A percentile compares a stretch with the other conserved stretches of the same genome.
Evolutionary conservation across 2,888 invertebrate genomes (phyloP).

Genomic region (Germaria angustata): DNA sequence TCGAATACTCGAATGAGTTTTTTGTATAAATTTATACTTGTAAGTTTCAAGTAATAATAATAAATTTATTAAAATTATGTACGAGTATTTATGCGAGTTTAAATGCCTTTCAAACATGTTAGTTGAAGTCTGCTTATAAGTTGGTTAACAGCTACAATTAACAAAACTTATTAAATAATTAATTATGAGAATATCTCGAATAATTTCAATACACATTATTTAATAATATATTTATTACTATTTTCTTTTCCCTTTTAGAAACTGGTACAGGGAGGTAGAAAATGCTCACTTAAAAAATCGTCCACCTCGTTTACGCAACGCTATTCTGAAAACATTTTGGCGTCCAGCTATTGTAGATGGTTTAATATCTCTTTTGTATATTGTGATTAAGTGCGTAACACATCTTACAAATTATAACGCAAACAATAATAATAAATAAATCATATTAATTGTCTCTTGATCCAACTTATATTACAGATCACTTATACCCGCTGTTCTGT

Average conservation of each 20-base stretch:
- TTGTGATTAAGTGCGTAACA: slow-evolving; percentile 75
- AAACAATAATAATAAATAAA: neutral
- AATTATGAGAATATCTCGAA: too few relatives aligned
- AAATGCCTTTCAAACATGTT: too few relatives aligned
- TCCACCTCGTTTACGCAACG: slow-evolving; percentile 84
- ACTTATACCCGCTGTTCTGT: slow-evolving; percentile 77
- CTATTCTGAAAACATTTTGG: slow-evolving; percentile 85
- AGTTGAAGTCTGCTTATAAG: too few relatives aligned
- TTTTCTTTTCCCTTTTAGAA: slow-evolving; percentile 79
- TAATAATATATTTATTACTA: too few relatives aligned
- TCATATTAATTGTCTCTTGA: slow-evolving; percentile 40
- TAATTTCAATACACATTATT: too few relatives aligned
- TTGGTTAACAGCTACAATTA: too few relatives aligned
- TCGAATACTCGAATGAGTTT: too few relatives aligned
- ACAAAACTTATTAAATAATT: too few relatives aligned
- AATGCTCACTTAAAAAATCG: slow-evolving; percentile 82
- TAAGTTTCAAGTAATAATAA: too few relatives aligned
- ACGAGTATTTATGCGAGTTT: too few relatives aligned
- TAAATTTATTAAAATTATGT: too few relatives aligned
- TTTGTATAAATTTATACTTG: too few relatives aligned
- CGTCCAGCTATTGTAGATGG: slow-evolving; percentile 85
- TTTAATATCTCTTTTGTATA: slow-evolving; percentile 81
- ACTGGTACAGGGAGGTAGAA: slow-evolving; percentile 85
- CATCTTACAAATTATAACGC: neutral
- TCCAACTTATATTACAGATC: slow-evolving; percentile 72